Evolutionary conservation across 2,797 vertebrate genomes (phyloP).

Genomic region (Luscinia luscinia): DNA sequence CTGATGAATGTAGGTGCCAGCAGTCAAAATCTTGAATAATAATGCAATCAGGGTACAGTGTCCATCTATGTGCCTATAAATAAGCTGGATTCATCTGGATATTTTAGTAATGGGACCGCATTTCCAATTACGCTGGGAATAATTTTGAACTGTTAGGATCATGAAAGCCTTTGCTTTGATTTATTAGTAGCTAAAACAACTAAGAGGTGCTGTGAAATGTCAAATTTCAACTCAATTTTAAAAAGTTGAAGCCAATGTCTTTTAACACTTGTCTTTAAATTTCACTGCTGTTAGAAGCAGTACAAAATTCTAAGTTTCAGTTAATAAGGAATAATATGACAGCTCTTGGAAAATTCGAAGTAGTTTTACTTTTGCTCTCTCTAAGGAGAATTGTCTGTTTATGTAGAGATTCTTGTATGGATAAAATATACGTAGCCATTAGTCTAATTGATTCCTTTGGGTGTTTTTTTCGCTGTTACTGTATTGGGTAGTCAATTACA

Average conservation of each 20-base stretch:
- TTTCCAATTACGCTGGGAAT: background rate
- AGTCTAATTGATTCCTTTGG: slow-evolving; percentile 45
- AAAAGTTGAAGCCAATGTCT: background rate
- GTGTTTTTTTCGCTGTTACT: slow-evolving; percentile 1
- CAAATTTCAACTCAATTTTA: background rate
- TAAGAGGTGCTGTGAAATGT: background rate
- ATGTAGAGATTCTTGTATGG: slow-evolving; percentile 11
- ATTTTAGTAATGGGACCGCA: background rate
- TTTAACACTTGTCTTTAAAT: slow-evolving; percentile 27
- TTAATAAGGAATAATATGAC: slow-evolving; percentile 35
- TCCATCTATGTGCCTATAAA: background rate
- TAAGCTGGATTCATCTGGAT: background rate
- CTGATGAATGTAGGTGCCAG: background rate
- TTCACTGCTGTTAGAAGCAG: background rate
- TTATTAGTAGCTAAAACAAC: background rate
- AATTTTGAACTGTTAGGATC: background rate
- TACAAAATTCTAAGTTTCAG: background rate
- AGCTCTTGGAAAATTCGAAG: slow-evolving; percentile 12
- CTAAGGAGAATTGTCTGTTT: slow-evolving; percentile 24
- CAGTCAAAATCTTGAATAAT: background rate
- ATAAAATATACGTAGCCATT: slow-evolving; percentile 2
- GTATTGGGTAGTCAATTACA: background rate
- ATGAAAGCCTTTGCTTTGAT: background rate
- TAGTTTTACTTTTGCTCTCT: background rate
- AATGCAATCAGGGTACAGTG: background rate